A percentile compares a stretch with the other conserved stretches of the same genome.
phyloP scores from a whole-genome alignment of 2,113 vertebrate genomes.

The Apeltes quadracus region DNA sequence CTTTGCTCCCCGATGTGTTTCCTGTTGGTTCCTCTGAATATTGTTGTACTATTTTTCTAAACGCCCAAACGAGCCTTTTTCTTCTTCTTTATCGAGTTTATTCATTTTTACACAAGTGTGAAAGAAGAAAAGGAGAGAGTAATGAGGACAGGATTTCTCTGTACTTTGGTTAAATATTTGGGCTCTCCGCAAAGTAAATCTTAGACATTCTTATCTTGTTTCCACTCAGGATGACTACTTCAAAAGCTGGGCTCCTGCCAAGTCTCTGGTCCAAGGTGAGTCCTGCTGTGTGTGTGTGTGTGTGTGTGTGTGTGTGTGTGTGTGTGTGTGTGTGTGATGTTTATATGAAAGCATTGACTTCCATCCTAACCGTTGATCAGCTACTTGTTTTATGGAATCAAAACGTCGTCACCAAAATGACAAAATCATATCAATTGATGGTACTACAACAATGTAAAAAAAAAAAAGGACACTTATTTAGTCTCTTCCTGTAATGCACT shows the following conservation, averaged over 20 bases:
- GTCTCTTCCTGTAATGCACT: neutral
- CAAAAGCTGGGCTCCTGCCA: conserved; percentile 77
- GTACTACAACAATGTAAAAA: neutral
- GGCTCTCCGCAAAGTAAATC: conserved; percentile 45
- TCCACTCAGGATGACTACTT: conserved; percentile 77
- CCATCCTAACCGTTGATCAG: neutral
- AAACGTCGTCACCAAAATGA: neutral
- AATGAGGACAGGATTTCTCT: conserved; percentile 14
- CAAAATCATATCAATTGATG: neutral
- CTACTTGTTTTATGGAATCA: neutral
- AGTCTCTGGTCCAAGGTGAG: conserved; percentile 75
- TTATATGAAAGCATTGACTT: neutral
- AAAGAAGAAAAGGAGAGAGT: neutral
- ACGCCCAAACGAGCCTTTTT: neutral
- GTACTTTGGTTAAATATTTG: conserved; percentile 20
- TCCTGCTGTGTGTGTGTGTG: conserved; percentile 28
- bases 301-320: neutral
- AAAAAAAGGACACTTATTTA: too few species aligned
- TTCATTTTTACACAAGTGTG: conserved; percentile 1
- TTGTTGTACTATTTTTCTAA: conserved; percentile 17
- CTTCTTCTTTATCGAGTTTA: conserved; percentile 1
- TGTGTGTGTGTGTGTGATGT: neutral
- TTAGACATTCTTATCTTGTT: conserved; percentile 42
- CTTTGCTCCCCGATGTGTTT: conserved; percentile 10
- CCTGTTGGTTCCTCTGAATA: conserved; percentile 12